Evolutionary conservation across 1,140 invertebrate genomes (phyloP).

Genomic region (Drosophila lowei): DNA sequence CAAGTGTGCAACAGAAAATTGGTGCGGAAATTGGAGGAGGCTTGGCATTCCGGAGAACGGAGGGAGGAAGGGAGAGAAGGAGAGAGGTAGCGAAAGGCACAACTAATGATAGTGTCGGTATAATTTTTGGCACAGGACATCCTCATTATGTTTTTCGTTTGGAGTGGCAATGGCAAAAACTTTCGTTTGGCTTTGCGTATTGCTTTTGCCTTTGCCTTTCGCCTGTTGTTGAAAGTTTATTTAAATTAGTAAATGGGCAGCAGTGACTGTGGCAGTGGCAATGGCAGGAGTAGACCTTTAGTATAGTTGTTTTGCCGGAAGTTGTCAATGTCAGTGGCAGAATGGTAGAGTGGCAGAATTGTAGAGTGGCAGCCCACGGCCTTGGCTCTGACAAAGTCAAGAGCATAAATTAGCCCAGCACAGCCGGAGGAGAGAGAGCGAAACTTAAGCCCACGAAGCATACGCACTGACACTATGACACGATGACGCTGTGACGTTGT

Average conservation of each 20-base stretch:
- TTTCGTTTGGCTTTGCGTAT: slow-evolving; percentile 32
- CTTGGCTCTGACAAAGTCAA: slow-evolving; percentile 60
- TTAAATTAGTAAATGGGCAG: slow-evolving; percentile 79
- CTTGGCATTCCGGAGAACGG: neutral
- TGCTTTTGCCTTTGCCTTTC: slow-evolving; percentile 12
- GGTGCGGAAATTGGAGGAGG: slow-evolving; percentile 20
- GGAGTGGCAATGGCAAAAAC: slow-evolving; percentile 46
- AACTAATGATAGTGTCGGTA: slow-evolving; percentile 64
- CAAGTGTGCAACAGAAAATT: slow-evolving; percentile 43
- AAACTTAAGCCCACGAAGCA: slow-evolving; percentile 3
- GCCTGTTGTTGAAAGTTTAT: slow-evolving; percentile 67
- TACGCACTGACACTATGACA: no score
- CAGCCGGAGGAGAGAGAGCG: slow-evolving; percentile 30
- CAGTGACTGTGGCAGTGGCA: slow-evolving; percentile 1
- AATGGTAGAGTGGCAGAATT: no score
- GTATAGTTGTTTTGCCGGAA: slow-evolving; percentile 58
- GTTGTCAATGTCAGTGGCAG: slow-evolving; percentile 68
- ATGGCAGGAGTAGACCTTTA: slow-evolving; percentile 20
- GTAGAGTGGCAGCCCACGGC: slow-evolving; percentile 17
- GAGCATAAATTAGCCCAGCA: slow-evolving; percentile 76
- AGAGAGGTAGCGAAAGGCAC: neutral
- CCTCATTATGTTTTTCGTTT: slow-evolving; percentile 54
- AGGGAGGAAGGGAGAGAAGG: neutral
- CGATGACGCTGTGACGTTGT: slow-evolving; percentile 6
- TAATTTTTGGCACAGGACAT: slow-evolving; percentile 64